Evolutionary conservation across 2,113 vertebrate genomes (phyloP).

Genomic region (Pagrus major): DNA sequence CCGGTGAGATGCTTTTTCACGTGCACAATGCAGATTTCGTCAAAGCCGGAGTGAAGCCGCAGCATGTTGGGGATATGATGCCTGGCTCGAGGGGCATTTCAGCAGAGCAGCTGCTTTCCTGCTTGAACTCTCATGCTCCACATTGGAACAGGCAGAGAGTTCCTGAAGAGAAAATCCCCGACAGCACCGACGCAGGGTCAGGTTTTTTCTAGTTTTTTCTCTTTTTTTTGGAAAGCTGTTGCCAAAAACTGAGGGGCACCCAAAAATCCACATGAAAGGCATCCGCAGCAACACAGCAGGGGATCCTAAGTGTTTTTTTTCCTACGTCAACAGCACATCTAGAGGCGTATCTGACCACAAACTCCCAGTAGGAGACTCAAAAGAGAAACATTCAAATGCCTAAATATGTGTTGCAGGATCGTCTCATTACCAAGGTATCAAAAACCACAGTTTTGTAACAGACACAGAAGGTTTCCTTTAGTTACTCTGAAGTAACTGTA

Average conservation of each 20-base stretch:
- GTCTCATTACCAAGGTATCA: no score
- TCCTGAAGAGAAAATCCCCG: constrained; percentile 35
- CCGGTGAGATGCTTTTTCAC: constrained; percentile 4
- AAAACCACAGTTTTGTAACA: no score
- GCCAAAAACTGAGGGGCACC: constrained; percentile 40
- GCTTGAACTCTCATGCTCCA: constrained; percentile 15
- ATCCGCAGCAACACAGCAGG: constrained; percentile 26
- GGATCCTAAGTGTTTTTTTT: not conserved
- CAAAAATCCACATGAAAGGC: constrained; percentile 34
- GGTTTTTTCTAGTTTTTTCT: not conserved
- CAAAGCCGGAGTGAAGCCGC: not conserved
- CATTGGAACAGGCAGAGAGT: constrained; percentile 3
- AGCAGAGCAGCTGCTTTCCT: constrained; percentile 8
- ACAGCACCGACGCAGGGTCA: constrained; percentile 20
- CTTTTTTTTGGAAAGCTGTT: constrained; percentile 8
- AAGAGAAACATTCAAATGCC: not conserved
- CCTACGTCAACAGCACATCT: constrained; percentile 1
- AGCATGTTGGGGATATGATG: not conserved
- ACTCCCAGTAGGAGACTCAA: not conserved
- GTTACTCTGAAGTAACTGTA: no score
- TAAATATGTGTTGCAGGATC: not conserved
- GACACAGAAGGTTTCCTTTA: no score
- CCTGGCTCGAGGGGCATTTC: constrained; percentile 33
- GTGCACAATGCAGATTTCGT: not conserved
- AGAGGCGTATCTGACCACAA: not conserved